Conservation (phyloP, 1,140 invertebrate genomes). For the Spodoptera litura region DNA sequence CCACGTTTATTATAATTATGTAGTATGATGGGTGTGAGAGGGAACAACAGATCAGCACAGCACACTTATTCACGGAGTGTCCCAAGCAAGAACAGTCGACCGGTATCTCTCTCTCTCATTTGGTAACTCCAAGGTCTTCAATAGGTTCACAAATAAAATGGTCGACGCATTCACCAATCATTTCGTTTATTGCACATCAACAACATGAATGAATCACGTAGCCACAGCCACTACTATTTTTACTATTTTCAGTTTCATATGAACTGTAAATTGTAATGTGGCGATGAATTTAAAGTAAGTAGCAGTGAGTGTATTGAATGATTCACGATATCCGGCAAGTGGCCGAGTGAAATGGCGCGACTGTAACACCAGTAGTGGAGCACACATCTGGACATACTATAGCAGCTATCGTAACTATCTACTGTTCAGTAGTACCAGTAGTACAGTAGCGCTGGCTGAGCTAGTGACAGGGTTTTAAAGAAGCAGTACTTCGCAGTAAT, state of each 20-base stretch:
- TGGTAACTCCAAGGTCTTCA: background rate
- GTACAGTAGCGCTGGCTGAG: too few species aligned
- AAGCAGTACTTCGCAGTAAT: too few species aligned
- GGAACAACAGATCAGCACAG: too few species aligned
- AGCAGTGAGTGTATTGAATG: constrained; percentile 26
- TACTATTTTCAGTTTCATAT: constrained; percentile 33
- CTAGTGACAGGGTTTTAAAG: too few species aligned
- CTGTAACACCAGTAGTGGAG: background rate
- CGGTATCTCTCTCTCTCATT: background rate
- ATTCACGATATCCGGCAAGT: constrained; percentile 20
- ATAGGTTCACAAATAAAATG: background rate
- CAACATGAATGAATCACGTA: constrained; percentile 27
- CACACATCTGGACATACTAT: too few species aligned
- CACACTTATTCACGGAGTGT: background rate
- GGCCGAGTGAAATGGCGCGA: background rate
- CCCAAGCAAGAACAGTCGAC: too few species aligned
- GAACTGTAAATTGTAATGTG: constrained; percentile 38
- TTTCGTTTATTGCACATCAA: constrained; percentile 2
- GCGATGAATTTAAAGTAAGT: constrained; percentile 32
- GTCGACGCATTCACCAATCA: background rate
- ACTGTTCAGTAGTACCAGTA: too few species aligned
- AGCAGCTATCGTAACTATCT: too few species aligned
- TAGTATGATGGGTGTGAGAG: too few species aligned
- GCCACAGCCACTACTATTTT: background rate
- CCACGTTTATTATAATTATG: too few species aligned